A percentile compares a stretch with the other conserved stretches of the same genome.
These are phyloP conservation scores for Callospermophilus lateralis DNA, from an alignment of 2,113 vertebrate genomes.

Conservation along the genomic window DNA sequence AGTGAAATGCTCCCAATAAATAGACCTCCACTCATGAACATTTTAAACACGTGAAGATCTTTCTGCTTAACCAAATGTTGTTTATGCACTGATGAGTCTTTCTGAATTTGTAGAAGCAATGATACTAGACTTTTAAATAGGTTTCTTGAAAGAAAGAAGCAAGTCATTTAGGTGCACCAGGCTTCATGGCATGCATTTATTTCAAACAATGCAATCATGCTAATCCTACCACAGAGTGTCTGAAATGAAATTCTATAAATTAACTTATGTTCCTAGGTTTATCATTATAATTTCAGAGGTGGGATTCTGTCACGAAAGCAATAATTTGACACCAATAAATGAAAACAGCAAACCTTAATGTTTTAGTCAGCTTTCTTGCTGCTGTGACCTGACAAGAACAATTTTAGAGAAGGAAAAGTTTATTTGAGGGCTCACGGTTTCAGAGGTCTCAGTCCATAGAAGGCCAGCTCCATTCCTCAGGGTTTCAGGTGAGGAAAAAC, in stretches of 20 bases:
- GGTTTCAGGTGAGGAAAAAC: too few species aligned
- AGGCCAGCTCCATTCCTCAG: too few species aligned
- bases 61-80: not conserved
- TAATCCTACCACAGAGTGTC: not conserved
- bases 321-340: not conserved
- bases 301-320: not conserved
- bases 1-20: not conserved
- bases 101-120: not conserved
- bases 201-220: not conserved
- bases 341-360: not conserved
- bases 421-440: too few species aligned
- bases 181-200: not conserved
- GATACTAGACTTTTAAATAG: not conserved
- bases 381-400: too few species aligned
- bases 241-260: not conserved
- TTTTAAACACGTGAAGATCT: not conserved
- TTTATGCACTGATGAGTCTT: not conserved
- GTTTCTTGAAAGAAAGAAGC: not conserved
- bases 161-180: not conserved
- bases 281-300: not conserved
- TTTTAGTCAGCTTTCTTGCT: too few species aligned
- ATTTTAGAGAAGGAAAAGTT: too few species aligned
- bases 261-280: not conserved
- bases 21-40: not conserved
- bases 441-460: too few species aligned